Base-by-base conservation (phyloP, 2,888 invertebrate species). In the Caenorhabditis sp. region DNA sequence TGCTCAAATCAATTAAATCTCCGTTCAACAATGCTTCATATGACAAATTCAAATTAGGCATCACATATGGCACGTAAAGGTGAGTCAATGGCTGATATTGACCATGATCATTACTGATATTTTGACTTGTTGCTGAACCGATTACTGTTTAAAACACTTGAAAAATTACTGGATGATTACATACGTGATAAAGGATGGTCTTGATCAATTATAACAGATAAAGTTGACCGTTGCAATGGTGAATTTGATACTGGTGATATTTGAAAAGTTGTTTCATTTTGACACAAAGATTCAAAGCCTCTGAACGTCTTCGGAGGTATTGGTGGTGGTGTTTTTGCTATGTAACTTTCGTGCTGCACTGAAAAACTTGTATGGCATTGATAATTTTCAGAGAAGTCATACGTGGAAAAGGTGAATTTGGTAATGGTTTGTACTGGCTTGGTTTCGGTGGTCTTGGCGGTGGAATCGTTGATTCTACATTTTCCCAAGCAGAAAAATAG, bases 1-100 rank as follows among this genome's bases (percentile, higher is more conserved):
- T 71, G n/a, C 80, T 83, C 44, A 89, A 76, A 80, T 89, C 89
- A 32, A 89, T 89, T 53, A 89, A 69, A 68, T 89, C 88, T n/a
- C 87, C 88, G 56, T 86, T 84, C 37, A 79, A 55, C 13, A 83
- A 72, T 2, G 72, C 82, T n/a, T 65, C 74, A 47, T 82, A 82
- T 0, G 82, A 78, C 0, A 50, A 58, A 11, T 77, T 83, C 6
- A 79, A 28, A 13, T 78, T 69, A 5, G 55, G 69, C 83, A 82
- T 80, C 4, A 71, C 76, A 56, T 85, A 85, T 24, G 87, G 87
- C 6, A 87, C 87, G 44, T 83, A 84, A 3, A 85, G 53, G 65
- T 85, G 85, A 1, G 80, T 84, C 1, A 80, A 24, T 53, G 82
- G 82, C 32, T 82, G 82, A 35, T 82, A 82, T n/a, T 70, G 82